Conservation (phyloP, 2,797 vertebrate genomes). For the Artibeus lituratus region DNA sequence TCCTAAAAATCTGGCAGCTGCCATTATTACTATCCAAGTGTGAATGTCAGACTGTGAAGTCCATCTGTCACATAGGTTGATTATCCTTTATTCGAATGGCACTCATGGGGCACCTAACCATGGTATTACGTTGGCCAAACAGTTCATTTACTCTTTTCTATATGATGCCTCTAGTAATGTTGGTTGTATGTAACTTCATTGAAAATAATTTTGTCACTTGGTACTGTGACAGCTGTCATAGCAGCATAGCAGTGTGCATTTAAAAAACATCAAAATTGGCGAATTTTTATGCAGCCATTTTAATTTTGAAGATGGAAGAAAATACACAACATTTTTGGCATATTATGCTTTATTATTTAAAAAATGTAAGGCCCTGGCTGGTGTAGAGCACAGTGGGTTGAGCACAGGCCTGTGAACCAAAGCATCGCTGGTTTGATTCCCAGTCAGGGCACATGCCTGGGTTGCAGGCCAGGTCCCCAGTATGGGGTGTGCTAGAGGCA, state of each 20-base stretch:
- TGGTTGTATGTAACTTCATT: not conserved
- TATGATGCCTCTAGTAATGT: not conserved
- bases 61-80: accelerated
- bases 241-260: not conserved
- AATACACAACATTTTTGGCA: not conserved
- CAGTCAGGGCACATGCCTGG: no score
- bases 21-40: not conserved
- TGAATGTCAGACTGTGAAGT: not conserved
- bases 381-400: no score
- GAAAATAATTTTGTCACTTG: not conserved
- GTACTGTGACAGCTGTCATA: not conserved
- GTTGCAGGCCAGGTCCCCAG: no score
- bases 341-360: not conserved
- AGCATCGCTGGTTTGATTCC: no score
- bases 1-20: not conserved
- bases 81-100: no score
- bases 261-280: not conserved
- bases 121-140: not conserved
- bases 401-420: no score
- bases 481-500: no score
- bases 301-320: not conserved
- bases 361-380: not conserved
- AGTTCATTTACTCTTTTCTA: not conserved
- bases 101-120: accelerated
- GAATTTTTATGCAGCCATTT: not conserved